Base-by-base conservation (phyloP, 2,888 invertebrate genomes). In the Iselma pallidipennis region DNA sequence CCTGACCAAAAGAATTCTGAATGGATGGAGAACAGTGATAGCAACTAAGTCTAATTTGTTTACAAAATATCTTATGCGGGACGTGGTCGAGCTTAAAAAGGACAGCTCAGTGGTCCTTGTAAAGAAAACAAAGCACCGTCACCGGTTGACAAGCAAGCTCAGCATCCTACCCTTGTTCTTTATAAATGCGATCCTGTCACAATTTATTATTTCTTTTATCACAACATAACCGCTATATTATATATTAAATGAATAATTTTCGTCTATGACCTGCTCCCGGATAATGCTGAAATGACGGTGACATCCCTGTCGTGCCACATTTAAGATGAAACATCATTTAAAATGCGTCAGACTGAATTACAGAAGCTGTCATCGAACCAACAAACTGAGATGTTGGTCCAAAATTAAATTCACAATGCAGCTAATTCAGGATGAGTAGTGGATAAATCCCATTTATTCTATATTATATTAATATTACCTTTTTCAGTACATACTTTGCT, bases 51-150 rank as follows among this genome's bases (percentile, higher is more conserved):
- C 69, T 78, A 78, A 78, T 78, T 77, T 80, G 79, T 79, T 80
- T 78, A 78, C 80, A 71, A 68, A 78, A 80, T 79, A 77, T 76
- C 78, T 78, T 78, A 80, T 75, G 78, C 78, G 71, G 69, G 70
- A 76, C 80, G 80, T 80, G 80, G 76, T 67, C 65, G 54, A 28
- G 75, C 72, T 68, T 76, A 66, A 69, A 71, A 71, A 69, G 66
- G 68, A 66, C 75, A 70, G 78, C 78, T 80, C 78, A 80, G 72
- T 70, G 65, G 67, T 66, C 68, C 66, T 65, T 55, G 65, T 66
- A 68, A 72, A 75, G 74, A 72, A 74, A 72, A 74, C 71, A 72
- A 68, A 73, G 68, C 65, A 54, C 56, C 55, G 60, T 64, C 61
- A 58, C 45, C 61, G 59, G 56, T 29, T 65, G 60, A 62, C 63